These are phyloP conservation scores for Erannis defoliaria DNA, from an alignment of 2,888 invertebrate species.

Conservation along the genomic window DNA sequence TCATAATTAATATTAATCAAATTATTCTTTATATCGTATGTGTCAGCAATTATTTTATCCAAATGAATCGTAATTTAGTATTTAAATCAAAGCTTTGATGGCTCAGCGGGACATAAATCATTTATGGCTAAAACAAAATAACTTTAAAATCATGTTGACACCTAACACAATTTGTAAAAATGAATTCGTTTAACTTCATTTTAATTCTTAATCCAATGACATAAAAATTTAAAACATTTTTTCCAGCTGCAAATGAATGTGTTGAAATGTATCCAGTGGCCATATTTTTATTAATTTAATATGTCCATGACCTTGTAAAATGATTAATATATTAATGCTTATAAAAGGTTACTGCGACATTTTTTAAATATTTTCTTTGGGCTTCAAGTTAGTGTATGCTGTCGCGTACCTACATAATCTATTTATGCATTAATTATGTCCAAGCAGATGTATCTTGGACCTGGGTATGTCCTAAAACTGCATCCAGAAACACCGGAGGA, in stretches of 20 bases:
- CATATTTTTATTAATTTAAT: conserved; percentile 65
- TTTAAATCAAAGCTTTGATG: conserved; percentile 43
- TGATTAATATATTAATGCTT: conserved; percentile 54
- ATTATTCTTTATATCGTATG: conserved; percentile 11
- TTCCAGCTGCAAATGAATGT: conserved; percentile 19
- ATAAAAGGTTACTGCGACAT: conserved; percentile 55
- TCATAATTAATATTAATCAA: conserved; percentile 11
- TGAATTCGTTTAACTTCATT: conserved; percentile 17
- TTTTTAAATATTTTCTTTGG: conserved; percentile 54
- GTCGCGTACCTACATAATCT: conserved; percentile 22
- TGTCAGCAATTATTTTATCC: not conserved
- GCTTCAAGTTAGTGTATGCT: conserved; percentile 33
- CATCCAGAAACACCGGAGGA: too few species aligned
- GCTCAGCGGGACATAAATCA: conserved; percentile 69
- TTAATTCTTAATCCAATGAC: conserved; percentile 14
- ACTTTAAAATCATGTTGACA: conserved; percentile 60
- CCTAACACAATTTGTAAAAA: conserved; percentile 33
- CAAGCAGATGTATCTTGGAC: conserved; percentile 29
- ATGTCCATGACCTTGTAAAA: conserved; percentile 63
- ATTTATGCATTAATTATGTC: conserved; percentile 33
- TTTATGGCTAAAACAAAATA: conserved; percentile 61
- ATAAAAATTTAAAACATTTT: conserved; percentile 10
- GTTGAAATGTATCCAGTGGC: conserved; percentile 27
- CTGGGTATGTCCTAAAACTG: too few species aligned
- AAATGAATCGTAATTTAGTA: conserved; percentile 36